Evolutionary conservation across 23 tunicate species (phyloP).

Genomic region (Trididemnum clinides): DNA sequence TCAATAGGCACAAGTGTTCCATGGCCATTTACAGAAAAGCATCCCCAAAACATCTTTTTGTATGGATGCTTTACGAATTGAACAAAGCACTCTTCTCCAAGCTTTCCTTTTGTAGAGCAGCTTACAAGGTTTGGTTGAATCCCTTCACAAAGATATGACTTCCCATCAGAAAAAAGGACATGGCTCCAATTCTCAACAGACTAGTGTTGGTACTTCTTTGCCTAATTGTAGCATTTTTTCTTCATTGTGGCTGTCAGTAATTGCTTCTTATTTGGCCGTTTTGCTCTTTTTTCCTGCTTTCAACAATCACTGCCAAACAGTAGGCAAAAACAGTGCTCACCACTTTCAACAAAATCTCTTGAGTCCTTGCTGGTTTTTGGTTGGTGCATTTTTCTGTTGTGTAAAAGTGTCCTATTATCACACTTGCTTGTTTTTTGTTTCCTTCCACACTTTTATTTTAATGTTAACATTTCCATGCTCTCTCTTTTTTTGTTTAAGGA

Average conservation of each 20-base stretch:
- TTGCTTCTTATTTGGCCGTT: background rate
- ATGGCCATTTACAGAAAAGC: slow-evolving; percentile 26
- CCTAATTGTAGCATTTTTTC: background rate
- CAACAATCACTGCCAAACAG: background rate
- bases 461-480: background rate
- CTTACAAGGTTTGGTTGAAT: background rate
- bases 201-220: background rate
- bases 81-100: background rate
- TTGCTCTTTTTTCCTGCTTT: background rate
- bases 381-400: background rate
- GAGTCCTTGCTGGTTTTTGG: background rate
- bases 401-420: background rate
- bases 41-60: slow-evolving; percentile 13
- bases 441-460: background rate
- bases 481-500: background rate
- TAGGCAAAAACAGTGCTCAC: background rate
- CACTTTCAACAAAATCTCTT: background rate
- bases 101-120: background rate
- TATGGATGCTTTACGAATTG: background rate
- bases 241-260: background rate
- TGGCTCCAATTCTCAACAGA: background rate
- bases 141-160: background rate
- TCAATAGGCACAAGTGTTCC: slow-evolving; percentile 15
- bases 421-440: too few relatives aligned
- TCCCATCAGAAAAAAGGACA: background rate